phyloP scores from a whole-genome alignment of 1,140 invertebrate species.

The Reticulitermes speratus region DNA sequence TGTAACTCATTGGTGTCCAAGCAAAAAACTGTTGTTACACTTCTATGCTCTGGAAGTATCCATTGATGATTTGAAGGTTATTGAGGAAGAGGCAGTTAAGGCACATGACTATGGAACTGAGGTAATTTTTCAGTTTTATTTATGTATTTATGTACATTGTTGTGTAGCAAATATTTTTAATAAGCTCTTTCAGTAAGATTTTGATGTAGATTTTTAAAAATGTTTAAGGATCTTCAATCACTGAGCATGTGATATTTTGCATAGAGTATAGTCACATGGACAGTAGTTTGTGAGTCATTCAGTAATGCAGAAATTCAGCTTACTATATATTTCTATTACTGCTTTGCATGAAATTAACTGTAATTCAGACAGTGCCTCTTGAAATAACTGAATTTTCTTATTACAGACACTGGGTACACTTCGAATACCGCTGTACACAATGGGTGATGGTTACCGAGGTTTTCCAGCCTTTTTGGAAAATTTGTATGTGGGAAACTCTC shows the following conservation, averaged over 20 bases:
- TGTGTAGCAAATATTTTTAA: neutral
- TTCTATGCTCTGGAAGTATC: constrained; percentile 53
- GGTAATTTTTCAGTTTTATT: constrained; percentile 37
- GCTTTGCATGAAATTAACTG: no score
- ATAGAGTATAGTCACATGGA: neutral
- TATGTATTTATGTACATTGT: neutral
- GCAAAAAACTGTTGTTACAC: constrained; percentile 50
- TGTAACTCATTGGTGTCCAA: constrained; percentile 39
- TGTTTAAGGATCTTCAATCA: no score
- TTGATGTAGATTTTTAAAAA: neutral
- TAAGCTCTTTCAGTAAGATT: neutral
- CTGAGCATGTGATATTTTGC: no score
- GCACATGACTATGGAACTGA: constrained; percentile 53
- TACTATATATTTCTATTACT: no score
- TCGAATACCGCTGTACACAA: constrained; percentile 54
- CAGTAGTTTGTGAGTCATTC: no score
- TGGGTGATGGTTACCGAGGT: constrained; percentile 53
- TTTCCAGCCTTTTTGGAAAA: constrained; percentile 56
- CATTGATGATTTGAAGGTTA: constrained; percentile 47
- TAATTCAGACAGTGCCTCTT: no score
- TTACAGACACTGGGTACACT: constrained; percentile 49
- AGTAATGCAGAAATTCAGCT: no score
- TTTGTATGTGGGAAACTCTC: constrained; percentile 53
- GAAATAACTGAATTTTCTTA: neutral
- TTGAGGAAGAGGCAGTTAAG: constrained; percentile 42